These are phyloP conservation scores for Artemia sp. DNA, from an alignment of 2,888 invertebrate species.

Conservation along the genomic window DNA sequence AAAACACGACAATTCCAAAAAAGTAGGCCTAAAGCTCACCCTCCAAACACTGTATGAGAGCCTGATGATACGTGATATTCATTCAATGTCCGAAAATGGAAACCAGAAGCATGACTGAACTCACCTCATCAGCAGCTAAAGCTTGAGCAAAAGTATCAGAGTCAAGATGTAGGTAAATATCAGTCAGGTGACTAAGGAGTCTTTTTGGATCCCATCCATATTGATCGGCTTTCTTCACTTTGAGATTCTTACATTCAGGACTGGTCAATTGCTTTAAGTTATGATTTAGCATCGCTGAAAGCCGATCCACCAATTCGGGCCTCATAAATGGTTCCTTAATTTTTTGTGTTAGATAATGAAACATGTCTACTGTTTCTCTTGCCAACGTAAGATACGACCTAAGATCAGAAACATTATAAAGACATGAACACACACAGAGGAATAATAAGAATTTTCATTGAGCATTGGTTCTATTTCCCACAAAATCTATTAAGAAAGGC, in stretches of 20 bases:
- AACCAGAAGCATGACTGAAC: conserved; percentile 22
- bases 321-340: conserved; percentile 87
- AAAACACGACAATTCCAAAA: too few species aligned
- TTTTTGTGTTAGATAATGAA: conserved; percentile 84
- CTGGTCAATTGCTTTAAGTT: conserved; percentile 92
- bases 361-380: conserved; percentile 92
- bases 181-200: conserved; percentile 74
- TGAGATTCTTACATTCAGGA: conserved; percentile 80
- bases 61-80: too few species aligned
- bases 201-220: conserved; percentile 94
- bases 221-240: conserved; percentile 79
- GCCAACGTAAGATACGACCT: conserved; percentile 76
- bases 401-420: conserved; percentile 22
- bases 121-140: conserved; percentile 84
- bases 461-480: neutral
- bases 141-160: conserved; percentile 77
- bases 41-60: too few species aligned
- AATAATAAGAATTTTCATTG: neutral
- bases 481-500: neutral
- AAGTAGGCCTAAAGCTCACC: too few species aligned
- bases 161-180: conserved; percentile 91
- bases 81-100: too few species aligned
- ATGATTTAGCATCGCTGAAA: conserved; percentile 96
- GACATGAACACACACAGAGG: neutral
- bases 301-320: conserved; percentile 75